Evolutionary conservation across 2,888 invertebrate genomes (phyloP).

Genomic region (Cosmia pyralina): DNA sequence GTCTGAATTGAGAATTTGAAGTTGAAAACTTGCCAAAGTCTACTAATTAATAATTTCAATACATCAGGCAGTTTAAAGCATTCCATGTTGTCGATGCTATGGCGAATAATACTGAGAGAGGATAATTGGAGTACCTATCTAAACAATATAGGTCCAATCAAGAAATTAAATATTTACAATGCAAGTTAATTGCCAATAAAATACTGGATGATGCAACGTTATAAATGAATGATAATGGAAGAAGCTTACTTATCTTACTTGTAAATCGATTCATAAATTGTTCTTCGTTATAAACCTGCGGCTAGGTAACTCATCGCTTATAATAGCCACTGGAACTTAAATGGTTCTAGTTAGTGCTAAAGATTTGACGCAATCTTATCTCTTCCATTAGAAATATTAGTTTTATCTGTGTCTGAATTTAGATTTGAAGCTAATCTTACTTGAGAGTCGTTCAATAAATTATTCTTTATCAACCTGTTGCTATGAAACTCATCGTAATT

Average conservation of each 20-base stretch:
- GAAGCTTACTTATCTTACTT: neutral
- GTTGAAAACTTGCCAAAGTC: neutral
- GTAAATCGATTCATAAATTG: neutral
- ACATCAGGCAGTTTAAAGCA: neutral
- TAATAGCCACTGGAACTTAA: slow-evolving; percentile 1
- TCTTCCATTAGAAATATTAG: slow-evolving; percentile 29
- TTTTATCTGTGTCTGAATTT: slow-evolving; percentile 12
- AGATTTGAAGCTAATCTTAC: slow-evolving; percentile 15
- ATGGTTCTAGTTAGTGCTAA: neutral
- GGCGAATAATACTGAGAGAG: neutral
- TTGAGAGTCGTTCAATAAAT: slow-evolving; percentile 12
- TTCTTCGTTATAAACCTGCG: slow-evolving; percentile 2
- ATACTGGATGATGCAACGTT: neutral
- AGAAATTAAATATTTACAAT: neutral
- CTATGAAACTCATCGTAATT: neutral
- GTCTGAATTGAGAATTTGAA: neutral
- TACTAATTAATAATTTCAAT: neutral
- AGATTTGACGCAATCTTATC: slow-evolving; percentile 23
- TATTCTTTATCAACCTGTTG: slow-evolving; percentile 18
- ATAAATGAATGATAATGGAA: slow-evolving; percentile 20
- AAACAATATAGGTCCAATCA: neutral
- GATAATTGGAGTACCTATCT: neutral
- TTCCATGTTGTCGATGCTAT: neutral
- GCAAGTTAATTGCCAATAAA: neutral
- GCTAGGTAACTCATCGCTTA: slow-evolving; percentile 2